Evolutionary conservation across 2,888 invertebrate species (phyloP).

Genomic region (Lasioglossum villosulum): DNA sequence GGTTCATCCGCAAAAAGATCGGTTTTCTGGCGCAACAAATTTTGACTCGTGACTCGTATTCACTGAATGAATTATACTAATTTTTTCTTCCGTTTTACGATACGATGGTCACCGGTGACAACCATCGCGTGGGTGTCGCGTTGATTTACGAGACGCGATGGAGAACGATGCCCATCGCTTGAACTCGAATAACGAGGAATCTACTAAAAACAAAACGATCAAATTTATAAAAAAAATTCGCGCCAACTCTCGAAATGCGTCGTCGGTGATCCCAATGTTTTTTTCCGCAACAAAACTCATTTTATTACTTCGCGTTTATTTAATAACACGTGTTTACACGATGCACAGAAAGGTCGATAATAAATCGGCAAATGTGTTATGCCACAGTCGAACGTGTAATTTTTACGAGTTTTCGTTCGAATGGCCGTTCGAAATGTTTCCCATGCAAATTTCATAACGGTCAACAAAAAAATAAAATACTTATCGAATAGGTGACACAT

Average conservation of each 20-base stretch:
- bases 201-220: constrained; percentile 36
- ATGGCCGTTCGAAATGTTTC: not conserved
- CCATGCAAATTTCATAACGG: not conserved
- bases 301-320: not conserved
- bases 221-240: constrained; percentile 23
- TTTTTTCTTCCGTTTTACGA: not conserved
- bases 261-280: not conserved
- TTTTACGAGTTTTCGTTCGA: not conserved
- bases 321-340: not conserved
- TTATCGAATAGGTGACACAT: not conserved
- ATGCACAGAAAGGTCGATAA: not conserved
- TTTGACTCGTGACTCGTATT: not conserved
- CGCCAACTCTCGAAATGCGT: not conserved
- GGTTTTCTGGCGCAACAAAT: not conserved
- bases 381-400: not conserved
- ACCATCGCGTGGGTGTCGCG: not conserved
- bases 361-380: not conserved
- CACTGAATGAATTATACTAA: constrained; percentile 17
- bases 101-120: not conserved
- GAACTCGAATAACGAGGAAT: constrained; percentile 36
- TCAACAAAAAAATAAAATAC: not conserved
- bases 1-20: constrained; percentile 5
- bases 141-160: constrained; percentile 32
- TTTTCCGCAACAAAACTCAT: not conserved
- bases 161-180: constrained; percentile 16